phyloP scores from a whole-genome alignment of 1,140 invertebrate genomes.

The Stenopsyche tienmushanensis region DNA sequence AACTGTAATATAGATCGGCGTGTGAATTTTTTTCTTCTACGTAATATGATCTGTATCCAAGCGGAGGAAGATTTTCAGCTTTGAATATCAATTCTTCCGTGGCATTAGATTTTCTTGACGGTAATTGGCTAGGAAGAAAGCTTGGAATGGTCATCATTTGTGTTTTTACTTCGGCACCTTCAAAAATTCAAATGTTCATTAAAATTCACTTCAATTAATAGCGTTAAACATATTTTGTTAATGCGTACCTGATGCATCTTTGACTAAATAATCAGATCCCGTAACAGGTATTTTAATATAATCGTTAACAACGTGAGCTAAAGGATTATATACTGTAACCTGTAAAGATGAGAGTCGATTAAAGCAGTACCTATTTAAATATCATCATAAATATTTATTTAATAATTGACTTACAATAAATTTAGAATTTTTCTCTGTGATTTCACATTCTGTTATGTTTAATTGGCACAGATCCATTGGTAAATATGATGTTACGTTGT shows the following conservation, averaged over 20 bases:
- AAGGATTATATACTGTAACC: conserved; percentile 18
- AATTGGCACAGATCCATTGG: conserved; percentile 14
- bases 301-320: conserved; percentile 6
- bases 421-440: conserved; percentile 58
- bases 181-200: background rate
- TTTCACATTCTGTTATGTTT: conserved; percentile 13
- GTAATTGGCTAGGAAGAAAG: conserved; percentile 51
- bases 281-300: conserved; percentile 6
- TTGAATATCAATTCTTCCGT: conserved; percentile 67
- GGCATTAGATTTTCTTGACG: conserved; percentile 63
- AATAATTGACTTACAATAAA: conserved; percentile 57
- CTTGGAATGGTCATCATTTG: conserved; percentile 1
- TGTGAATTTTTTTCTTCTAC: background rate
- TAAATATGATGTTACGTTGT: background rate
- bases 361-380: background rate
- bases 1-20: background rate
- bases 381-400: background rate
- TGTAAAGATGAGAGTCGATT: no score
- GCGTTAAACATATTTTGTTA: background rate
- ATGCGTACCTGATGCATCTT: conserved; percentile 4
- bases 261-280: background rate
- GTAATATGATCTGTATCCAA: conserved; percentile 61
- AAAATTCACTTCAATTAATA: background rate
- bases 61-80: conserved; percentile 61
- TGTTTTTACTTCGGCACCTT: background rate